Base-by-base conservation (phyloP, 2,113 vertebrate genomes). In the Chitala chitala region DNA sequence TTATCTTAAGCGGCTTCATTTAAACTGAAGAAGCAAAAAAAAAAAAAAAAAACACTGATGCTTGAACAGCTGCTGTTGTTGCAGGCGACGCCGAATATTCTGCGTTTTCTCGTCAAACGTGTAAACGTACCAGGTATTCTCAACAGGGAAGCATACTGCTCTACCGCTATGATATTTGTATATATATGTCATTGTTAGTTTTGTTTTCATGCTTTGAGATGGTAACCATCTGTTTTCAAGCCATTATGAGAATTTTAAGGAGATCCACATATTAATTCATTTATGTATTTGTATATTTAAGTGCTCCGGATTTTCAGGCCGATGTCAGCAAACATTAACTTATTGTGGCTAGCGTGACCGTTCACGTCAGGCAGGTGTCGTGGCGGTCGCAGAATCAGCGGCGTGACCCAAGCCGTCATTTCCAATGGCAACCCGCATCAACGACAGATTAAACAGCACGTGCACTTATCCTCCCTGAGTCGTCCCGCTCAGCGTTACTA, bases 1-100 rank as follows among this genome's bases (percentile, higher is more conserved):
- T 26, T 73, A 51, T 86, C 86, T 86, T 88, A 85, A 81, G 87
- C 80, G 84, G 84, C 86, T 5, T 36, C 33, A 5, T 87, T 82
- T 80, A 76, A 24, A 13, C 76, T 77, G 81, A 53, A 71, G 76
- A 59, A 71, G 75, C 80, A 71, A 73, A 68, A 76, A 76, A 75
- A 72, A 76, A 72, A 71, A 64, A 8, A 72, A 76, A 69, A 4
- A n/a, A n/a, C n/a, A n/a, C n/a, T n/a, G n/a, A n/a, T n/a, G n/a
- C n/a, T n/a, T n/a, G n/a, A n/a, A n/a, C n/a, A n/a, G n/a, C n/a
- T n/a, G n/a, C n/a, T n/a, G n/a, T n/a, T n/a, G n/a, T n/a, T n/a
- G n/a, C n/a, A n/a, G n/a, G n/a, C n/a, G n/a, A n/a, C n/a, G n/a
- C n/a, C n/a, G n/a, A n/a, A n/a, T n/a, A n/a, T 74, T 44, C 38